These are phyloP conservation scores for Branchinecta lindahli DNA, from an alignment of 1,140 invertebrate genomes.

Conservation along the genomic window DNA sequence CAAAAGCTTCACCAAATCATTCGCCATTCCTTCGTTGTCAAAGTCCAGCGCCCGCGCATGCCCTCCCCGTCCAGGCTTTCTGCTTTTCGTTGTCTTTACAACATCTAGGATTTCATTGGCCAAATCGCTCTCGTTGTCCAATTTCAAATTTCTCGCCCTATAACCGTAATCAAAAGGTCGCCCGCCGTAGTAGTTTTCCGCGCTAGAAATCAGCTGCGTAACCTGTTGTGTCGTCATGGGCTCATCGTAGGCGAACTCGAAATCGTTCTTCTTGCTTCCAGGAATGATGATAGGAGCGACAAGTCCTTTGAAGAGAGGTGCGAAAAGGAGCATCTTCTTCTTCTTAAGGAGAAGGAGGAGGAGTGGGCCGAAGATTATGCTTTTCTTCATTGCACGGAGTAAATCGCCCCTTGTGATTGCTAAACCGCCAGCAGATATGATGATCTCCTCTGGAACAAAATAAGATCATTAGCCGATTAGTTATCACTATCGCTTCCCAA, in stretches of 20 bases:
- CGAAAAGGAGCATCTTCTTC: background rate
- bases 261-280: background rate
- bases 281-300: background rate
- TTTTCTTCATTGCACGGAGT: background rate
- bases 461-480: too few species aligned
- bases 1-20: background rate
- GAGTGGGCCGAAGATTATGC: background rate
- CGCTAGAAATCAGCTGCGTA: background rate
- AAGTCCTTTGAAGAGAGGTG: background rate
- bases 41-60: background rate
- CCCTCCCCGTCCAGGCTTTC: background rate
- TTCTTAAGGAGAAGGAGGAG: conserved; percentile 6
- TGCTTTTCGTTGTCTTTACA: background rate
- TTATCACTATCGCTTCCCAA: too few species aligned
- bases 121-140: background rate
- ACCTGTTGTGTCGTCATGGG: background rate
- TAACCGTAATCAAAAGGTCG: background rate
- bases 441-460: background rate
- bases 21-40: background rate
- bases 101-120: background rate
- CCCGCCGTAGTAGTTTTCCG: background rate
- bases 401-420: background rate
- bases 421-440: background rate
- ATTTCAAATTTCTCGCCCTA: background rate
- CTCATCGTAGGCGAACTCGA: background rate